A percentile compares a stretch with the other conserved stretches of the same genome.
These are phyloP conservation scores for Raja brachyura DNA, from an alignment of 2,113 vertebrate species.

Conservation along the genomic window DNA sequence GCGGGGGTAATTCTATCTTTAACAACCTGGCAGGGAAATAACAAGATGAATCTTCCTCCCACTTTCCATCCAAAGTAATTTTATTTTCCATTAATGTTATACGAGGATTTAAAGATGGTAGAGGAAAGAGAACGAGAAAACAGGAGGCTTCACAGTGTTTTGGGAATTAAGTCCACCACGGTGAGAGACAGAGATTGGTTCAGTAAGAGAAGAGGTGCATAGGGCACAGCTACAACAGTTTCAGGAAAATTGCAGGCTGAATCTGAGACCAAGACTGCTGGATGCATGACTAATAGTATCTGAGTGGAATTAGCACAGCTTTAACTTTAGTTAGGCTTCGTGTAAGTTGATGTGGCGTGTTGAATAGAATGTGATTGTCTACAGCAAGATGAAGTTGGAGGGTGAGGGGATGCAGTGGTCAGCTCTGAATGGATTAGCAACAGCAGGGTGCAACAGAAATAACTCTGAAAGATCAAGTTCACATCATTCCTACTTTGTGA, in stretches of 20 bases:
- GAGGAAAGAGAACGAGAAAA: not conserved
- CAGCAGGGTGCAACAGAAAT: not conserved
- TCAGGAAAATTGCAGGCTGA: not conserved
- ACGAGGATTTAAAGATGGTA: not conserved
- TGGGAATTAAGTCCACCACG: too few relatives aligned
- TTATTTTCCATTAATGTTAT: not conserved
- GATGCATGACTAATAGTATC: not conserved
- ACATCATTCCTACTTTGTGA: not conserved
- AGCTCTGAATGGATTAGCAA: not conserved
- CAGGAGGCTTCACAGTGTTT: too few relatives aligned
- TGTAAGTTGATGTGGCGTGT: slow-evolving; percentile 4
- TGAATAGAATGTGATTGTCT: not conserved
- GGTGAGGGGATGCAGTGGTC: not conserved
- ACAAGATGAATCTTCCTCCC: not conserved
- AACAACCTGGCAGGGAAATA: not conserved
- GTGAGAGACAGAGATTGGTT: too few relatives aligned
- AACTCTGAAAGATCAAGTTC: not conserved
- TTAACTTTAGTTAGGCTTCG: not conserved
- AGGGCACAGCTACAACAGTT: not conserved
- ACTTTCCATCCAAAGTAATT: not conserved
- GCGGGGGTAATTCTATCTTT: not conserved
- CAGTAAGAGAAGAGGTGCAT: not conserved
- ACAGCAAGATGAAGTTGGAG: not conserved
- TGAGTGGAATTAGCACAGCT: not conserved
- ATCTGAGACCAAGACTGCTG: not conserved